Evolutionary conservation across 2,888 invertebrate species (phyloP).

Genomic region (Pristionchus entomophagus): DNA sequence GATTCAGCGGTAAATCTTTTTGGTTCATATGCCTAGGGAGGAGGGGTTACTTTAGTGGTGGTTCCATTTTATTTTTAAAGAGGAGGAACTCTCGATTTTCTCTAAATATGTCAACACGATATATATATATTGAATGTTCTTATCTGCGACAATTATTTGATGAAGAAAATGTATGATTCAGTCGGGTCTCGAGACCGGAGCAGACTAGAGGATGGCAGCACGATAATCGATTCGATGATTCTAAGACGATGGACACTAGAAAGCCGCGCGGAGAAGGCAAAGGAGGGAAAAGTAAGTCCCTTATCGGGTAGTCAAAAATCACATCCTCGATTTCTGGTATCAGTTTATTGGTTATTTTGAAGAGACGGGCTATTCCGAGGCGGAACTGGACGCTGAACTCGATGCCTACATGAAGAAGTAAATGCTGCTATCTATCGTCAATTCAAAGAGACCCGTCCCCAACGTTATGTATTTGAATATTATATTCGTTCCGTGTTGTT

Average conservation of each 20-base stretch:
- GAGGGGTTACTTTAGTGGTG: too few species aligned
- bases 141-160: not conserved
- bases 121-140: too few species aligned
- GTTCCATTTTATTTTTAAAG: too few species aligned
- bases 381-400: conserved; percentile 35
- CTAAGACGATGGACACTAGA: not conserved
- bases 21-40: not conserved
- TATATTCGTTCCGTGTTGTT: conserved; percentile 13
- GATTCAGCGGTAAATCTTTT: conserved; percentile 1
- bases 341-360: not conserved
- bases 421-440: not conserved
- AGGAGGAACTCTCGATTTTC: too few species aligned
- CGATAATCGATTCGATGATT: not conserved
- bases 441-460: too few species aligned
- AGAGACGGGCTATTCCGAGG: not conserved
- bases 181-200: conserved; percentile 4
- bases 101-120: too few species aligned
- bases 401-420: conserved; percentile 50
- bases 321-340: not conserved
- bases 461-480: not conserved
- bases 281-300: not conserved
- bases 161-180: not conserved
- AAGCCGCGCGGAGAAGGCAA: not conserved
- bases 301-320: too few species aligned
- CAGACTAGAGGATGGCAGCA: conserved; percentile 26